A percentile compares a stretch with the other conserved stretches of the same genome.
Evolutionary conservation across 2,113 vertebrate species (phyloP).

Genomic region (Cephalopterus ornatus): DNA sequence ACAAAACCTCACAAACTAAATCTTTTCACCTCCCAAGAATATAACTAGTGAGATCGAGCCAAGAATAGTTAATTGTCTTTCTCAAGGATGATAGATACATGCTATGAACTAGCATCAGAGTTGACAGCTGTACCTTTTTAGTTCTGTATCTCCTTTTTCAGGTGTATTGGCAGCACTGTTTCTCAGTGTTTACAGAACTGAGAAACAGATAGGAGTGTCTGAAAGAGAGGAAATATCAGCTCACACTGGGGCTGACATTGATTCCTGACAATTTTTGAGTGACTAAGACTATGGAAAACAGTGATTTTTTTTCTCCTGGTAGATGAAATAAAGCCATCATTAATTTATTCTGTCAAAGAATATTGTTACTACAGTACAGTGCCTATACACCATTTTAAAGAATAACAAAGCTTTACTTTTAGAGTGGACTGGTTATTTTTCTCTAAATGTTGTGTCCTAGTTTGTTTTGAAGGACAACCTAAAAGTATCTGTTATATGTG

Average conservation of each 20-base stretch:
- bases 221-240: background rate
- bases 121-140: background rate
- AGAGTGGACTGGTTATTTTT: background rate
- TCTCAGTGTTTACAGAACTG: background rate
- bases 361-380: background rate
- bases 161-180: background rate
- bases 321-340: background rate
- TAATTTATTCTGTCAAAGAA: background rate
- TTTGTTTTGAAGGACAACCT: background rate
- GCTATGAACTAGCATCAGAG: background rate
- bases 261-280: background rate
- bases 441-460: background rate
- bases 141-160: background rate
- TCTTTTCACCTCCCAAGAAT: background rate
- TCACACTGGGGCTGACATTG: background rate
- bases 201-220: background rate
- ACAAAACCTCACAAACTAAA: background rate
- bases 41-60: background rate
- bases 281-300: background rate
- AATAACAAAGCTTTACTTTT: background rate
- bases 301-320: background rate
- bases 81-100: background rate
- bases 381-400: background rate
- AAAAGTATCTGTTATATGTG: background rate
- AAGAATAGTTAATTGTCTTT: background rate